Conservation (phyloP, 2,888 invertebrate genomes). For the Acanthosoma haemorrhoidale region DNA sequence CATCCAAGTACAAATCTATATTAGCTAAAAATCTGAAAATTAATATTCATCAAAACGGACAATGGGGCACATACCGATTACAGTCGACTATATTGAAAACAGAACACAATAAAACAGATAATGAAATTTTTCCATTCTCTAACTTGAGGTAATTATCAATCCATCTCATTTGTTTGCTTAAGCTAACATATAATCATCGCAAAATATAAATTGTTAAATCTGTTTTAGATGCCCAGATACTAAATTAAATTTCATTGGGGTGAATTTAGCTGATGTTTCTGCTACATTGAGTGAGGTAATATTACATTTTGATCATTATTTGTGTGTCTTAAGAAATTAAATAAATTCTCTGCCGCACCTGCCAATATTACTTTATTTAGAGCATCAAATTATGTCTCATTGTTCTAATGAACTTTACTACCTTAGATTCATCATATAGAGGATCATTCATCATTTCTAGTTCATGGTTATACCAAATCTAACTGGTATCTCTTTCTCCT, state of each 20-base stretch:
- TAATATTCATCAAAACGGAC: conserved; percentile 21
- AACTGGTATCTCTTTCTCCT: too few relatives aligned
- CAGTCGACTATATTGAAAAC: background rate
- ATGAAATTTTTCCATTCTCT: background rate
- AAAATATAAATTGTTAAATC: background rate
- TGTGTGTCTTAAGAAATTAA: too few relatives aligned
- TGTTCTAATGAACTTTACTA: too few relatives aligned
- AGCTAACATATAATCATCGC: background rate
- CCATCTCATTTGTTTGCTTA: background rate
- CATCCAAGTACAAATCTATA: background rate
- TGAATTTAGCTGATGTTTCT: background rate
- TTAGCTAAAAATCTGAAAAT: conserved; percentile 28
- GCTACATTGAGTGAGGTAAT: background rate
- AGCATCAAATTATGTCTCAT: too few relatives aligned
- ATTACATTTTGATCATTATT: background rate
- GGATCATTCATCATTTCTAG: too few relatives aligned
- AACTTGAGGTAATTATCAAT: background rate
- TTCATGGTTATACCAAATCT: too few relatives aligned
- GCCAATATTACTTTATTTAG: too few relatives aligned
- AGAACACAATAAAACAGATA: background rate
- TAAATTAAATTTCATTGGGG: background rate
- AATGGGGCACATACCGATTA: conserved; percentile 20
- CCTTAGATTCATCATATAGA: too few relatives aligned
- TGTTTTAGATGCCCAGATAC: background rate
- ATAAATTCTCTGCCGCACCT: too few relatives aligned